Percentiles rank a stretch among this genome's conserved stretches.
Conservation (phyloP, 2,113 vertebrate genomes). For the Seriola aureovittata region DNA sequence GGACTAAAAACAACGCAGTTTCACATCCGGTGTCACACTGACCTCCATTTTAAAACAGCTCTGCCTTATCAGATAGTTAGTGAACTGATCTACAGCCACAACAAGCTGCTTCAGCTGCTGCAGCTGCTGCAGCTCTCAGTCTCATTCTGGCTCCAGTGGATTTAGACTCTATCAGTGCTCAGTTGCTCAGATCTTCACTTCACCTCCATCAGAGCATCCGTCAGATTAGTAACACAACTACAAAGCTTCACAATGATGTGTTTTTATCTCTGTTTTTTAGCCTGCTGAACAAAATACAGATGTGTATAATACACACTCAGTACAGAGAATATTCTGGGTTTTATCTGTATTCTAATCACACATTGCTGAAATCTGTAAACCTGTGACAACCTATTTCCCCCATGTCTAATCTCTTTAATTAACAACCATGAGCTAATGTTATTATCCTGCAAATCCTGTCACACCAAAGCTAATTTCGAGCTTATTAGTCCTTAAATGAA, state of each 20-base stretch:
- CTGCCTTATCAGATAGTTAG: not conserved
- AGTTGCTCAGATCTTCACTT: not conserved
- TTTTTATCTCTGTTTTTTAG: not conserved
- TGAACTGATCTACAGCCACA: not conserved
- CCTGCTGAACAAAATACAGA: not conserved
- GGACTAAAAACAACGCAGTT: not conserved
- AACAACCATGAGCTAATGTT: too few species aligned
- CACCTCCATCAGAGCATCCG: constrained; percentile 8
- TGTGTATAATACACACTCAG: too few species aligned
- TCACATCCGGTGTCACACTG: constrained; percentile 46
- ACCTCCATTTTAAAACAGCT: constrained; percentile 43
- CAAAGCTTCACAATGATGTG: not conserved
- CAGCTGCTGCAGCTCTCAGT: not conserved
- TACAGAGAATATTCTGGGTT: too few species aligned
- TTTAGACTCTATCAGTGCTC: not conserved
- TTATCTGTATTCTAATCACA: too few species aligned
- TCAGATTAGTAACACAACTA: not conserved
- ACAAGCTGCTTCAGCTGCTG: not conserved
- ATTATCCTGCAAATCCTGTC: constrained; percentile 6
- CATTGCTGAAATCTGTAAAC: too few species aligned
- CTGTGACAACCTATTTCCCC: not conserved
- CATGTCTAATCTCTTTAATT: not conserved
- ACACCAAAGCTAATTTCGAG: not conserved
- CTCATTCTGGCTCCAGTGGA: not conserved
- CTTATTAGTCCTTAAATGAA: not conserved